Evolutionary conservation across 1,140 invertebrate genomes (phyloP).

Genomic region (Pogonomyrmex californicus): DNA sequence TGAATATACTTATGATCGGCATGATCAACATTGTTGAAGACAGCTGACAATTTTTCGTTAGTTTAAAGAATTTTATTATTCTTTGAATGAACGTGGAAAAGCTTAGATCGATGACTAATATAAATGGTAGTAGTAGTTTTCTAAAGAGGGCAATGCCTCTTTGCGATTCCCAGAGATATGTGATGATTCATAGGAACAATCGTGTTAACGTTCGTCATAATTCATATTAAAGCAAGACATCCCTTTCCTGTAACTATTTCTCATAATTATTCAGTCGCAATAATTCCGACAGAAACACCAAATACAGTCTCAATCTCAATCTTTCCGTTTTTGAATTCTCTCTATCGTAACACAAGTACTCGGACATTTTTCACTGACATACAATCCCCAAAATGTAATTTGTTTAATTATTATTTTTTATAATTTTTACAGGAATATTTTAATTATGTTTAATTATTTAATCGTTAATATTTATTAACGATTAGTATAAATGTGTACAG

Average conservation of each 20-base stretch:
- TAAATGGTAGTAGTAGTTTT: not conserved
- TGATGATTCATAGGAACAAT: slow-evolving; percentile 1
- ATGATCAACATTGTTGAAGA: not conserved
- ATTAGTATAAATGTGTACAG: not conserved
- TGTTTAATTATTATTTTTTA: slow-evolving; percentile 11
- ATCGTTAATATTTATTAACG: not conserved
- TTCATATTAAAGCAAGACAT: not conserved
- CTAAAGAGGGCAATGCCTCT: slow-evolving; percentile 16
- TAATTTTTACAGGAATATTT: not conserved
- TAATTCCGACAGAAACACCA: too few relatives aligned
- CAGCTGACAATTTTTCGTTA: not conserved
- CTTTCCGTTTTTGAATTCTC: not conserved
- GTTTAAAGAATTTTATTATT: not conserved
- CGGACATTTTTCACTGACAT: not conserved
- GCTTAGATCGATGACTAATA: not conserved
- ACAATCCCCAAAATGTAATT: not conserved
- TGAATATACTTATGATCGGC: not conserved
- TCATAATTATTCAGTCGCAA: not conserved
- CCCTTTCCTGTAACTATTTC: not conserved
- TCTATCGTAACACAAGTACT: not conserved
- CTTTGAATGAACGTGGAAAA: not conserved
- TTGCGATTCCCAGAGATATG: not conserved
- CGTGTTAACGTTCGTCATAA: not conserved
- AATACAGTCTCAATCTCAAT: not conserved
- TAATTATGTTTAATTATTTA: not conserved